Evolutionary conservation across 2,888 invertebrate species (phyloP).

Genomic region (Dryomyza anilis): DNA sequence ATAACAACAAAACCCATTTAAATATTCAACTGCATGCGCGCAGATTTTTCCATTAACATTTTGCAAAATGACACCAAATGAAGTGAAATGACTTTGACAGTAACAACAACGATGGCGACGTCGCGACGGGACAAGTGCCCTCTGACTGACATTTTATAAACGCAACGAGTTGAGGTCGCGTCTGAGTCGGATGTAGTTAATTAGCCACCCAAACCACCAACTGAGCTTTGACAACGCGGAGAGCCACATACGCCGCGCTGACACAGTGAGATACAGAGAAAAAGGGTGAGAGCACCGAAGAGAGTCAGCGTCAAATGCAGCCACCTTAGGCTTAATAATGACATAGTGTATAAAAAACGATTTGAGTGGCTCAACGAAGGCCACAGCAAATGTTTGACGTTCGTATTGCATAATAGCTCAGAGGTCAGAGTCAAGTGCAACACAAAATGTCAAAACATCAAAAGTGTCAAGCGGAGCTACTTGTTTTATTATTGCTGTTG

Average conservation of each 20-base stretch:
- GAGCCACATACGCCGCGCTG: background rate
- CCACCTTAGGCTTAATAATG: no score
- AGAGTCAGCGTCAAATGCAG: background rate
- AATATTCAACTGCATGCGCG: background rate
- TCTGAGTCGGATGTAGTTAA: slow-evolving; percentile 16
- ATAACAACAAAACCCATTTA: background rate
- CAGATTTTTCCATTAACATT: slow-evolving; percentile 12
- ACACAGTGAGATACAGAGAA: background rate
- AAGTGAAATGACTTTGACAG: slow-evolving; percentile 8
- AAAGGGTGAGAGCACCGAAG: background rate
- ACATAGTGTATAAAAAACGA: no score
- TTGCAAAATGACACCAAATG: slow-evolving; percentile 2
- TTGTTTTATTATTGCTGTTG: slow-evolving; percentile 1
- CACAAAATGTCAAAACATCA: slow-evolving; percentile 25
- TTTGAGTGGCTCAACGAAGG: background rate
- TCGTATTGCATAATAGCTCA: slow-evolving; percentile 16
- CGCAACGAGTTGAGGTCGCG: slow-evolving; percentile 12
- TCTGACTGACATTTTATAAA: background rate
- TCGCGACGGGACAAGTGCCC: background rate
- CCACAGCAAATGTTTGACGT: background rate
- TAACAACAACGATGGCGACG: background rate
- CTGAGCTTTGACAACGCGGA: background rate
- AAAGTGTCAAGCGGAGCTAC: slow-evolving; percentile 19
- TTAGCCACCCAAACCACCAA: background rate
- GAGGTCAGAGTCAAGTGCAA: slow-evolving; percentile 34